These are phyloP conservation scores for Rhaphigaster nebulosa DNA, from an alignment of 2,888 invertebrate genomes.

Conservation along the genomic window DNA sequence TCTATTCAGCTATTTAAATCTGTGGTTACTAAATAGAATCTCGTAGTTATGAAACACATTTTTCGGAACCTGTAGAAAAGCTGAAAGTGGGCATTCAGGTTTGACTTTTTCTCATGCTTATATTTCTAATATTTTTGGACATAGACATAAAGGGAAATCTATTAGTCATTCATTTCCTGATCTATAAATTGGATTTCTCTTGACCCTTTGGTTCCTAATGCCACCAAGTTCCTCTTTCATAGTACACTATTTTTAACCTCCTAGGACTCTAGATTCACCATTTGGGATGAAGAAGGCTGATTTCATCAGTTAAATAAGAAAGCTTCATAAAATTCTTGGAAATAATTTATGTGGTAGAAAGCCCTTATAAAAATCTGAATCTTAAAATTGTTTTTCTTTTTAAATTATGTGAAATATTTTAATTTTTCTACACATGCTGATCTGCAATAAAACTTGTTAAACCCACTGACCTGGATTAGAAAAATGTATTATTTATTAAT, in stretches of 20 bases:
- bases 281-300: neutral
- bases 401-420: too few species aligned
- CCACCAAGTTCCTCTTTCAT: neutral
- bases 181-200: neutral
- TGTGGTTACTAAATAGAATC: neutral
- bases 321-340: neutral
- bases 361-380: too few species aligned
- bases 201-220: neutral
- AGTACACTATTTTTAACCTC: neutral
- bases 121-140: neutral
- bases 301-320: neutral
- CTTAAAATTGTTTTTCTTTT: too few species aligned
- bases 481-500: too few species aligned
- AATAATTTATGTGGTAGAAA: neutral
- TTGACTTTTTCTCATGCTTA: neutral
- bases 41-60: neutral
- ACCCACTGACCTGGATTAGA: too few species aligned
- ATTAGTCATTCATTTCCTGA: neutral
- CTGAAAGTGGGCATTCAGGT: neutral
- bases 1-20: constrained; percentile 15
- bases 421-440: too few species aligned
- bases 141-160: neutral
- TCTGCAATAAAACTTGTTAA: too few species aligned
- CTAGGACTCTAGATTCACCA: neutral
- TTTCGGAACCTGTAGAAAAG: constrained; percentile 3